A percentile compares a stretch with the other conserved stretches of the same genome.
Conservation (phyloP, 2,888 invertebrate genomes). For the Melanostoma scalare region DNA sequence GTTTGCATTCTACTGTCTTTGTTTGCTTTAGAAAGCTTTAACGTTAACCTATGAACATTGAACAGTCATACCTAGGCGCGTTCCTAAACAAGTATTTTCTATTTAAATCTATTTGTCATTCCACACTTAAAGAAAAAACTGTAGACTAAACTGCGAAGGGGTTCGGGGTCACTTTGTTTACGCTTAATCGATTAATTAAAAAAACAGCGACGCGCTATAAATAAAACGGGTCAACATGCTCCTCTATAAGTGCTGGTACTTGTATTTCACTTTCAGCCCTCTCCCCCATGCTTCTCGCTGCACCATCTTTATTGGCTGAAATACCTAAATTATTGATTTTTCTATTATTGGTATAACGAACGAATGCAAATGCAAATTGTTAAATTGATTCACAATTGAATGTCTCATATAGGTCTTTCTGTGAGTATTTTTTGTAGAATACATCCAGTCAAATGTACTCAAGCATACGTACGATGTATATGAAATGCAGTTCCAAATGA, state of each 20-base stretch:
- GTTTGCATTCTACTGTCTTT: no score
- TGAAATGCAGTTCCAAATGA: conserved; percentile 5
- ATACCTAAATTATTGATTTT: conserved; percentile 63
- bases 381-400: conserved; percentile 50
- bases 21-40: no score
- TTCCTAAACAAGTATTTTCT: no score
- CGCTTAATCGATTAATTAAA: conserved; percentile 59
- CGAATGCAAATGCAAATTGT: conserved; percentile 38
- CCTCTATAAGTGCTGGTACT: conserved; percentile 18
- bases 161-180: conserved; percentile 43
- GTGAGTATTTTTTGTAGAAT: no score
- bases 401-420: not conserved
- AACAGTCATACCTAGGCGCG: no score
- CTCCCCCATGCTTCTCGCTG: not conserved
- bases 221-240: conserved; percentile 40
- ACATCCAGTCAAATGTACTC: not conserved
- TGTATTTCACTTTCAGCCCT: not conserved
- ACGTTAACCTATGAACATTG: no score
- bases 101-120: no score
- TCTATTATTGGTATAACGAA: conserved; percentile 38
- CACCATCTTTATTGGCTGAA: conserved; percentile 7
- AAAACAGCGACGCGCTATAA: conserved; percentile 49
- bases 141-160: not conserved
- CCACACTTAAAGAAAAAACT: not conserved
- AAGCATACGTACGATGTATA: conserved; percentile 21